These are phyloP conservation scores for Cladorhizidae sp. DNA, from an alignment of 37 sponge, comb jelly and placozoan species.

Conservation along the genomic window DNA sequence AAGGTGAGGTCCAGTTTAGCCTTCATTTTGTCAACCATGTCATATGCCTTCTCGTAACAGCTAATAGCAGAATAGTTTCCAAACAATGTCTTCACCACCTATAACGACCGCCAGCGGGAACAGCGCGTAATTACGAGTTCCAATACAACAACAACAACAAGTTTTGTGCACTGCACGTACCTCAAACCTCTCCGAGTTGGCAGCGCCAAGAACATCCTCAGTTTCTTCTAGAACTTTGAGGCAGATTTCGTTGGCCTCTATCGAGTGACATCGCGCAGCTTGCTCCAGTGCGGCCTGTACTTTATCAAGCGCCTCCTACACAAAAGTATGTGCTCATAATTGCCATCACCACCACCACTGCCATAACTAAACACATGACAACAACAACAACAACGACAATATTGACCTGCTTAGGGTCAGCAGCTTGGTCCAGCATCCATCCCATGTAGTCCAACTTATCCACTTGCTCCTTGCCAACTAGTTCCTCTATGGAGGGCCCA, in stretches of 20 bases:
- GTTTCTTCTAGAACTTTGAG: slow-evolving; percentile 7
- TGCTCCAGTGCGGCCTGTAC: neutral
- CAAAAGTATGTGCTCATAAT: neutral
- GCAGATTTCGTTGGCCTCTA: slow-evolving; percentile 10
- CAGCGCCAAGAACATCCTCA: slow-evolving; percentile 4
- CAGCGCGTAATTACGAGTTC: neutral
- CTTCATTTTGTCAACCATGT: neutral
- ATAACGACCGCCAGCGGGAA: neutral
- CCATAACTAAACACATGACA: neutral
- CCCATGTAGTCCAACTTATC: slow-evolving; percentile 91
- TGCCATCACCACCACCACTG: neutral
- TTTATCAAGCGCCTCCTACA: slow-evolving; percentile 17
- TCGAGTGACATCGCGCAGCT: no score
- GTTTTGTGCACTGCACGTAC: slow-evolving; percentile 8
- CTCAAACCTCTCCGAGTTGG: slow-evolving; percentile 34
- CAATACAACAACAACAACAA: neutral
- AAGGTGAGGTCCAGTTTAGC: slow-evolving; percentile 10
- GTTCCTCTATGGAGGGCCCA: slow-evolving; percentile 84
- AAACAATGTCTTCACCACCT: slow-evolving; percentile 20
- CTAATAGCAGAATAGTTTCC: neutral
- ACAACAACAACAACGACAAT: neutral
- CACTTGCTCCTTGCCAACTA: slow-evolving; percentile 74
- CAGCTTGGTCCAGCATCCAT: slow-evolving; percentile 73
- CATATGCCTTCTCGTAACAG: slow-evolving; percentile 6
- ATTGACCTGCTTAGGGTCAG: slow-evolving; percentile 65